Percentiles rank a stretch among this genome's conserved stretches.
Evolutionary conservation across 2,797 vertebrate species (phyloP).

Genomic region (Acanthurus tractus): DNA sequence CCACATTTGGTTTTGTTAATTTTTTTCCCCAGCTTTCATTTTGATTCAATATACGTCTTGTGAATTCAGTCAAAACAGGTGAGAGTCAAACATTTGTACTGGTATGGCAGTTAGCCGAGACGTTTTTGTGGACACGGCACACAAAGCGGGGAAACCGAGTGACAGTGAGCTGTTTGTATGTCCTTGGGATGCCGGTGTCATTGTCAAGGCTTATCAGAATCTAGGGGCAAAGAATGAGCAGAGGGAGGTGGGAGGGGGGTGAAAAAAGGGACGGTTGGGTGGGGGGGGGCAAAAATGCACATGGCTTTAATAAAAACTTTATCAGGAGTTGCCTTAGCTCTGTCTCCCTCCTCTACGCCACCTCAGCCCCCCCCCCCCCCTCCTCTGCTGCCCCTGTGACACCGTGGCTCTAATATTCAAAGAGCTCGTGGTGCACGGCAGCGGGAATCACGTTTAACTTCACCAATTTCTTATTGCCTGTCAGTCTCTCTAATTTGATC

Average conservation of each 20-base stretch:
- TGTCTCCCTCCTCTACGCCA: constrained; percentile 25
- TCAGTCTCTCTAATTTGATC: constrained; percentile 90
- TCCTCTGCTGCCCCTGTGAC: constrained; percentile 50
- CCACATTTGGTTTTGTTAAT: neutral
- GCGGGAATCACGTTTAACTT: constrained; percentile 85
- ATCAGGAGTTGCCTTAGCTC: constrained; percentile 77
- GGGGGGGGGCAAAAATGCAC: constrained; percentile 58
- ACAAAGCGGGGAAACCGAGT: constrained; percentile 63
- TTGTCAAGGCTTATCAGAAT: constrained; percentile 84
- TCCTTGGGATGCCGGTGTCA: constrained; percentile 82
- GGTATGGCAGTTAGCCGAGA: constrained; percentile 11
- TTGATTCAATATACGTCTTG: neutral
- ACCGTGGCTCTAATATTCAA: constrained; percentile 82
- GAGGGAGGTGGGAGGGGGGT: constrained; percentile 19
- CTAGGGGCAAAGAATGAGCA: constrained; percentile 66
- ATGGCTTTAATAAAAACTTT: constrained; percentile 84
- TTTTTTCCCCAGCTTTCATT: constrained; percentile 18
- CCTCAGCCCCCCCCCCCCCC: constrained; percentile 25
- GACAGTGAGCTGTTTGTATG: constrained; percentile 76
- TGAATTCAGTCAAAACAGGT: constrained; percentile 3
- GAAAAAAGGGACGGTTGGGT: constrained; percentile 13
- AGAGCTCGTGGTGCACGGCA: constrained; percentile 73
- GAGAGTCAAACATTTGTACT: constrained; percentile 3
- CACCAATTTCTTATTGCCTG: constrained; percentile 89
- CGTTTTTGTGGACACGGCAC: constrained; percentile 50